Conservation (phyloP, 2,888 invertebrate species). For the Nephrotoma guestfalica region DNA sequence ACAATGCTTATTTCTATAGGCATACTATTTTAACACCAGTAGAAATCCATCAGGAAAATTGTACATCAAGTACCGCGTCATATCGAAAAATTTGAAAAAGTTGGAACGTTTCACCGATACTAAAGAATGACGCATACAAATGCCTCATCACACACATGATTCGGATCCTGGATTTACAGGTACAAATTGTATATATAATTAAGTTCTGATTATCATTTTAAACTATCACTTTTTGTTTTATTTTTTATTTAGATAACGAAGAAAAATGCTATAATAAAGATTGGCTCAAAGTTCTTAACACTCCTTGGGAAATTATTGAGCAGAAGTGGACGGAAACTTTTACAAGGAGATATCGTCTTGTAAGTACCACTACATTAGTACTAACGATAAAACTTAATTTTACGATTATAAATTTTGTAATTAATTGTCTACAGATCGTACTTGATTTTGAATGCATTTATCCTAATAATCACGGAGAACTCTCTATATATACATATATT, state of each 20-base stretch:
- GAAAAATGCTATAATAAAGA: neutral
- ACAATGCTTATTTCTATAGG: neutral
- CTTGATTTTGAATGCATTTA: neutral
- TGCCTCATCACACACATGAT: neutral
- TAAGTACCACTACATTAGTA: neutral
- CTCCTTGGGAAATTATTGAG: neutral
- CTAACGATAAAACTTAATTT: neutral
- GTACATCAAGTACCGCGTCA: neutral
- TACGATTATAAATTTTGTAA: neutral
- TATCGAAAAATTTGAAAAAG: neutral
- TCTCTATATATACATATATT: neutral
- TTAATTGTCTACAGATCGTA: neutral
- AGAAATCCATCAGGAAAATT: neutral
- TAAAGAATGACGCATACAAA: neutral
- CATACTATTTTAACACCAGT: neutral
- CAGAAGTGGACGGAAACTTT: neutral
- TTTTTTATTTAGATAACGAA: neutral
- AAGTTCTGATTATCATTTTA: too few species aligned
- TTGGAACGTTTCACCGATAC: neutral
- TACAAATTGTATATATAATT: too few species aligned
- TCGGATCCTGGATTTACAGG: too few species aligned
- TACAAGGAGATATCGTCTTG: neutral
- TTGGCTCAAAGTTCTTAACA: neutral
- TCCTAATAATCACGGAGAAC: neutral
- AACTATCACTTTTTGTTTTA: neutral